A percentile compares a stretch with the other conserved stretches of the same genome.
Evolutionary conservation across 2,113 vertebrate genomes (phyloP).

Genomic region (Cyphotilapia sp.): DNA sequence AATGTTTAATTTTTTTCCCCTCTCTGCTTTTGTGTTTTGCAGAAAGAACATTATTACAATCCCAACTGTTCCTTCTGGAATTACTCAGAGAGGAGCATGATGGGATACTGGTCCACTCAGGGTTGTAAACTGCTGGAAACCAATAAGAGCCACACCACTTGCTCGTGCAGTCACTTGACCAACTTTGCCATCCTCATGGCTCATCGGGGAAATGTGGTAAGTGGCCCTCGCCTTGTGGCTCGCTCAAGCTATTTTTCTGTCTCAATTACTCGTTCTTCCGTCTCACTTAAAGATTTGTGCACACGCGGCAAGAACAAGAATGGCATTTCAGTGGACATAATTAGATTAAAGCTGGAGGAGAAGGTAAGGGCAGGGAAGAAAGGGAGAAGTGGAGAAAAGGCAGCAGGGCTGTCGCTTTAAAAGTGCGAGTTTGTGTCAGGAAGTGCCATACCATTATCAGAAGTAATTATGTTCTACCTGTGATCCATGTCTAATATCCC

Average conservation of each 20-base stretch:
- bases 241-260: background rate
- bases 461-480: constrained; percentile 65
- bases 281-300: constrained; percentile 23
- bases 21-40: constrained; percentile 47
- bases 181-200: constrained; percentile 99
- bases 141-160: constrained; percentile 94
- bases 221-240: constrained; percentile 47
- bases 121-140: constrained; percentile 94
- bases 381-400: background rate
- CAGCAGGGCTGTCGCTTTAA: constrained; percentile 40
- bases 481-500: constrained; percentile 54
- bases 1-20: background rate
- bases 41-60: constrained; percentile 98
- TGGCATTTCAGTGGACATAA: constrained; percentile 44
- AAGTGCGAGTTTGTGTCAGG: constrained; percentile 46
- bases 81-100: constrained; percentile 98
- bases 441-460: constrained; percentile 37
- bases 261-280: constrained; percentile 11
- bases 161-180: constrained; percentile 95
- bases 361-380: background rate
- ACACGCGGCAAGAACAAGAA: constrained; percentile 22
- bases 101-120: constrained; percentile 98
- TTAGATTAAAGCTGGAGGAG: constrained; percentile 49
- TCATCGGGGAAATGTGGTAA: constrained; percentile 87
- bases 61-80: constrained; percentile 99